Evolutionary conservation across 2,113 vertebrate species (phyloP).

Genomic region (Megaceryle maxima): DNA sequence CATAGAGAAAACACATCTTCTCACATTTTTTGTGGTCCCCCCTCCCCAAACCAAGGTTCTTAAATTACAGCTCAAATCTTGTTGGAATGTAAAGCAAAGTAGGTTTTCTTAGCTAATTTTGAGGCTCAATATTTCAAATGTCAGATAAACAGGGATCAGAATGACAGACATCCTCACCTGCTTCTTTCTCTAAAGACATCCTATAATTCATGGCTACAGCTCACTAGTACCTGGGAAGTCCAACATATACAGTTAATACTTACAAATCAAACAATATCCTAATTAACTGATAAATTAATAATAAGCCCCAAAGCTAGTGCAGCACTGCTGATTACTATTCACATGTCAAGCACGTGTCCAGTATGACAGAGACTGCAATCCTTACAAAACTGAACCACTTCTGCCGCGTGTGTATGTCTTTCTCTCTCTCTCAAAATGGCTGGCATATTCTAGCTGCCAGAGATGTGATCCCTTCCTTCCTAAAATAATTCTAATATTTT

Average conservation of each 20-base stretch:
- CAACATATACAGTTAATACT: neutral
- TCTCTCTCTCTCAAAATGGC: constrained; percentile 50
- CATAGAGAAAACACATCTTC: neutral
- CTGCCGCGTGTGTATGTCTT: neutral
- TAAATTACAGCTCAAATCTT: neutral
- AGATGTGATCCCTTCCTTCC: neutral
- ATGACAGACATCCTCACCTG: neutral
- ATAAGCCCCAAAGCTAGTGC: neutral
- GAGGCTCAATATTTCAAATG: neutral
- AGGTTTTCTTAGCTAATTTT: neutral
- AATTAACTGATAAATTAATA: neutral
- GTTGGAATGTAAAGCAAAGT: neutral
- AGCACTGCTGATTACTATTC: constrained; percentile 37
- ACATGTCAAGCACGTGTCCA: constrained; percentile 32
- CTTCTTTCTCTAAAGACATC: neutral
- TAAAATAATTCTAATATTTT: constrained; percentile 28
- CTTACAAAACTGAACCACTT: constrained; percentile 1
- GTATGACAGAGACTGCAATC: constrained; percentile 16
- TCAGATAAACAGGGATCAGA: neutral
- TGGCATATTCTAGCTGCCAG: constrained; percentile 13
- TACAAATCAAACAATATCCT: neutral
- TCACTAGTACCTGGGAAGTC: neutral
- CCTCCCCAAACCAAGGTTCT: neutral
- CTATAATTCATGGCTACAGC: neutral
- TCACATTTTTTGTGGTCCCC: neutral